A percentile compares a stretch with the other conserved stretches of the same genome.
Conservation (phyloP, 2,888 invertebrate genomes). For the Schizotus pectinicornis region DNA sequence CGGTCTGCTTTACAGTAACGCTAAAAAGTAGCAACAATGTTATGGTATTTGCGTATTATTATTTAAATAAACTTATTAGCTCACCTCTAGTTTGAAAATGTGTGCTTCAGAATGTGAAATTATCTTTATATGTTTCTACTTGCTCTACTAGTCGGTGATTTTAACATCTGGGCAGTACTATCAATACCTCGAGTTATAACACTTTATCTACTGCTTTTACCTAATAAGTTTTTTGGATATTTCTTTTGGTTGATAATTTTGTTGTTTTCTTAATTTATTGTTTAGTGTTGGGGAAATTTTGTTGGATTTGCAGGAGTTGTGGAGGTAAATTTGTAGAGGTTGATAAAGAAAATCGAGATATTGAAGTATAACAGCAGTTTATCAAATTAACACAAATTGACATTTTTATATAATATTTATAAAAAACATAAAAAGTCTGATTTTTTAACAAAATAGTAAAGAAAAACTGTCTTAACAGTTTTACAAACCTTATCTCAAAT, state of each 20-base stretch:
- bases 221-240: background rate
- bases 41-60: too few species aligned
- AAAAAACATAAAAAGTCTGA: slow-evolving; percentile 61
- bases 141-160: too few species aligned
- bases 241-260: background rate
- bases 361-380: slow-evolving; percentile 58
- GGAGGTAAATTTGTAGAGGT: background rate
- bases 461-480: slow-evolving; percentile 52
- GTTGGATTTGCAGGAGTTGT: background rate
- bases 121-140: too few species aligned
- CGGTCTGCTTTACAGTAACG: too few species aligned
- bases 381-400: slow-evolving; percentile 60
- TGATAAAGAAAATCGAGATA: slow-evolving; percentile 19
- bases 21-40: too few species aligned
- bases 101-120: too few species aligned
- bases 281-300: background rate
- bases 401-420: slow-evolving; percentile 59
- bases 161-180: too few species aligned
- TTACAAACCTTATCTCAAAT: slow-evolving; percentile 56
- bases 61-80: too few species aligned
- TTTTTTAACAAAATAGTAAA: slow-evolving; percentile 60
- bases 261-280: background rate
- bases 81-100: too few species aligned
- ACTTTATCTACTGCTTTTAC: too few species aligned
- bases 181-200: too few species aligned